Percentiles rank a stretch among this genome's conserved stretches.
Evolutionary conservation across 37 sponge, comb jelly and placozoan genomes (phyloP).

Genomic region (Aphrocallistes beatrix): DNA sequence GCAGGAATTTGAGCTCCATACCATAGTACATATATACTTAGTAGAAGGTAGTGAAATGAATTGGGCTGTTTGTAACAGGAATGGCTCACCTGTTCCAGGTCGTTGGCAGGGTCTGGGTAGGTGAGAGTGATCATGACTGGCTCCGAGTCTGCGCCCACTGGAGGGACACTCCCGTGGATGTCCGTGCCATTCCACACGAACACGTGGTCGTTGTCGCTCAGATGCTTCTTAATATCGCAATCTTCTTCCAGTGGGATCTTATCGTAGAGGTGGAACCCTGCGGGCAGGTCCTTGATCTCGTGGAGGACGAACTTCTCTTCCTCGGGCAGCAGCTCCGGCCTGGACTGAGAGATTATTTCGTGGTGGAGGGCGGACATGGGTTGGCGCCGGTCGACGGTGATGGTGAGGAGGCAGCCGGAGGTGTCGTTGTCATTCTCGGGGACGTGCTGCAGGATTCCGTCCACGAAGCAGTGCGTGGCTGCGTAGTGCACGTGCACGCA

Average conservation of each 20-base stretch:
- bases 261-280: constrained; percentile 59
- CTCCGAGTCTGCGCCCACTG: constrained; percentile 31
- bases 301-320: constrained; percentile 20
- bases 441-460: not conserved
- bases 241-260: constrained; percentile 16
- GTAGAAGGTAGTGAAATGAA: too few species aligned
- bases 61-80: too few species aligned
- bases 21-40: too few species aligned
- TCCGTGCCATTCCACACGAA: constrained; percentile 49
- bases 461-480: not conserved
- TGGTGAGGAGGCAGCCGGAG: not conserved
- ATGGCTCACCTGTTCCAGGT: not conserved
- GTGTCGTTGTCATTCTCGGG: not conserved
- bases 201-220: constrained; percentile 31
- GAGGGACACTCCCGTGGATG: constrained; percentile 28
- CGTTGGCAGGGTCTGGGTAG: constrained; percentile 27
- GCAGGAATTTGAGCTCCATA: too few species aligned
- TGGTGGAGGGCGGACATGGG: not conserved
- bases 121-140: constrained; percentile 49
- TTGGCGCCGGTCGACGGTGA: not conserved
- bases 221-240: not conserved
- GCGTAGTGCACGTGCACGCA: not conserved
- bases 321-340: not conserved
- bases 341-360: not conserved
- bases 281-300: constrained; percentile 41